Base-by-base conservation (phyloP, 2,888 invertebrate genomes). In the Sesia apiformis region DNA sequence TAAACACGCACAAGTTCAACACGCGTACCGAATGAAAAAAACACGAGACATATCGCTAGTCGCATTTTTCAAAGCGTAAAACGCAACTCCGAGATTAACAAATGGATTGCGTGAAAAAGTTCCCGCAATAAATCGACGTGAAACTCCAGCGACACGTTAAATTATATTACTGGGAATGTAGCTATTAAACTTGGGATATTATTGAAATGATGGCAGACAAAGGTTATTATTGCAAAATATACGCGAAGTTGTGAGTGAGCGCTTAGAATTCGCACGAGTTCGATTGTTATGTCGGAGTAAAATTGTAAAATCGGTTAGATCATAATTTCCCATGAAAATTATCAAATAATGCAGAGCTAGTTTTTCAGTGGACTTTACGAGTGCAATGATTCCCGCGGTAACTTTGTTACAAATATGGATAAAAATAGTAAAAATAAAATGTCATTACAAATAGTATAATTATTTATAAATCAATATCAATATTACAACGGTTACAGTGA, bases 121-220 rank as follows among this genome's bases (percentile, higher is more conserved):
- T 82, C 70, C 56, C 54, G 63, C 77, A 63, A 84, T 85, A 84
- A 84, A 84, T 85, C 81, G 67, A 57, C 67, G 65, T 68, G 64
- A 78, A 83, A 83, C 74, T 82, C 76, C 49, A 53, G 69, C 74
- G 80, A 81, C 81, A 79, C 82, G 81, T 84, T 77, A 82, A 79
- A 84, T 84, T 85, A 85, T 85, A 85, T 83, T 81, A 74, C 73
- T 64, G 77, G 63, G 62, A 71, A 66, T 72, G 72, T 73, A 64
- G 74, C 77, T 72, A 81, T 84, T 81, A 81, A 85, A 84, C 83
- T 84, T 81, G 68, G 78, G 65, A 76, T 83, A 85, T 84, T 82
- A 84, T 82, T 81, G 77, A 83, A 85, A 84, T 84, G 82, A 79
- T 81, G 76, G 69, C 76, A 73, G 76, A 78, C 80, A 79, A 79